Base-by-base conservation (phyloP, 1,140 invertebrate species). In the Sinella curviseta region DNA sequence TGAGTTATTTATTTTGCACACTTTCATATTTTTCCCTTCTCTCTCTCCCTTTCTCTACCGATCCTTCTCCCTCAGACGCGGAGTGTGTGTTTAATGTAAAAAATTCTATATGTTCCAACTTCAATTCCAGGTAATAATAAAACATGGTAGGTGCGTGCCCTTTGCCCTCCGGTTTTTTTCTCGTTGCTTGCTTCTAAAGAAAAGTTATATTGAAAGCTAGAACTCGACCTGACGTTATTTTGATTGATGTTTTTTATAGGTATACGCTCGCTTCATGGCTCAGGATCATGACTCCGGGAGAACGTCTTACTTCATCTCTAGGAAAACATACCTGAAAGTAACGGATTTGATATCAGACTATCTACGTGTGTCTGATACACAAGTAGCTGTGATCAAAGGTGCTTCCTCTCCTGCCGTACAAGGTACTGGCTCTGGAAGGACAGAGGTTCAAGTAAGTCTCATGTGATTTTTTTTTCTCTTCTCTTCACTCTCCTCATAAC, bases 201-300 rank as follows among this genome's bases (percentile, higher is more conserved):
- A 60, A n/a, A 14, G 14, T 60, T 60, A 17, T 26, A 60, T 60
- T 60, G 57, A 60, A 26, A 26, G 57, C 12, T 17, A n/a, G 24
- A 60, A 16, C 12, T 60, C 12, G 24, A 26, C 12, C 65, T 70
- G 65, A 70, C 65, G 31, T 30, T 70, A 16, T 70, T 70, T 70
- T 70, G 65, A 70, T 77, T 77, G 65, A 70, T 76, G 33, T 79
- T 80, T 30, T 76, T 74, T 83, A 24, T 83, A 89, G 88, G 88
- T 92, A 28, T 97, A 95, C 85, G 94, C 96, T 0, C 91, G 93
- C 80, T 98, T 99, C 86, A 88, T 95, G 35, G 95, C 95, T 0
- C 92, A 92, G 24, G 95, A 97, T 86, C 94, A 97, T 86, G 94
- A 97, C 85, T 95, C 95, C 0, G 95, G 96, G 0, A 90, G 95